A percentile compares a stretch with the other conserved stretches of the same genome.
Conservation (phyloP, 2,888 invertebrate species). For the Axea sp. region DNA sequence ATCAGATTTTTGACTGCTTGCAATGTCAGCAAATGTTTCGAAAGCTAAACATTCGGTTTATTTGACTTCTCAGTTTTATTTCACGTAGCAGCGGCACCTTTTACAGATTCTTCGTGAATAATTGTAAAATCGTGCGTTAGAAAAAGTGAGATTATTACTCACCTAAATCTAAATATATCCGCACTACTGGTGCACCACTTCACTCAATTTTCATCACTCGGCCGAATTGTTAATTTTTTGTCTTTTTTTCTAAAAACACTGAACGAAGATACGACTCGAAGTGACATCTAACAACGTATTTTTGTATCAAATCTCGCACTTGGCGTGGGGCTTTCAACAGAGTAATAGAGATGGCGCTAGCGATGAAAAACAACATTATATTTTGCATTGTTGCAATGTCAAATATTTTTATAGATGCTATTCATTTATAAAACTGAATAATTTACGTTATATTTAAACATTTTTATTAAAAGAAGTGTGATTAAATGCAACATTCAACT, state of each 20-base stretch:
- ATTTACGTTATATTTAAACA: too few species aligned
- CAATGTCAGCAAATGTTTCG: constrained; percentile 8
- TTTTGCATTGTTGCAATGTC: too few species aligned
- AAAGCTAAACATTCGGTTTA: constrained; percentile 12
- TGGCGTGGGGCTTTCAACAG: too few species aligned
- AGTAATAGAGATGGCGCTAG: too few species aligned
- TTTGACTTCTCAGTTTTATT: constrained; percentile 12
- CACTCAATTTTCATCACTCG: constrained; percentile 70
- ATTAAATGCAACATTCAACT: too few species aligned
- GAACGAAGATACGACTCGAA: constrained; percentile 15
- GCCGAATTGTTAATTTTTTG: constrained; percentile 70
- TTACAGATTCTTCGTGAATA: constrained; percentile 8
- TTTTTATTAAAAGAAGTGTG: too few species aligned
- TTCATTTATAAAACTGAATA: too few species aligned
- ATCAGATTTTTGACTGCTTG: constrained; percentile 14
- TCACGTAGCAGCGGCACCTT: constrained; percentile 7
- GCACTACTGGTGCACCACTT: constrained; percentile 71
- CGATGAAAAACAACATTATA: too few species aligned
- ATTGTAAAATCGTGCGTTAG: constrained; percentile 8
- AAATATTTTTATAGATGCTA: too few species aligned
- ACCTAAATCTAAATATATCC: constrained; percentile 71
- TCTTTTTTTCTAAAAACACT: constrained; percentile 56
- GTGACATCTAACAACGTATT: constrained; percentile 44
- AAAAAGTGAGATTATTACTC: constrained; percentile 64
- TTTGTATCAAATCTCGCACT: too few species aligned